Evolutionary conservation across 2,888 invertebrate species (phyloP), one percentile per base, ranked within the genome.

Genomic region (Clitarchus hookeri): DNA sequence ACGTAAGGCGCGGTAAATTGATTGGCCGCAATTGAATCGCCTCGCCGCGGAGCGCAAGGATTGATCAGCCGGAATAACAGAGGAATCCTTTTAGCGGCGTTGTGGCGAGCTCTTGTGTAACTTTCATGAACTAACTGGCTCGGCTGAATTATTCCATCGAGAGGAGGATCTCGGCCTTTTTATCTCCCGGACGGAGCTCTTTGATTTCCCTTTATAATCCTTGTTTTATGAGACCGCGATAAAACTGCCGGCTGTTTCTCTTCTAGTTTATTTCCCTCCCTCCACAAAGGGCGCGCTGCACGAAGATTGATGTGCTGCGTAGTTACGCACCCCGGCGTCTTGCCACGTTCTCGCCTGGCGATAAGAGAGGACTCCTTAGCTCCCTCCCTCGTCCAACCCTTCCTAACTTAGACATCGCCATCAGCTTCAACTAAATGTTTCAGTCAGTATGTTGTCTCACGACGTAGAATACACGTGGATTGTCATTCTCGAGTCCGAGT

Each of bases 71-170:
- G 84, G 86, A 87, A 87, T 88, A 88, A 88, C 88, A 88, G 87
- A 83, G 88, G 88, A 88, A 88, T 88, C 88, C 88, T 88, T 88
- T 88, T 88, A 88, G 85, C 36, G 83, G 85, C 79, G 26, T 11
- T 83, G 48, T 54, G 48, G 85, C 44, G 26, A 83, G n/a, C 86
- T 85, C 88, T 88, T 87, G 87, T 88, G 88, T 87, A 87, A 87
- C 86, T 87, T 88, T 87, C 88, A 88, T 88, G 87, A 77, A 85
- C 87, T 80, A 79, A 82, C 82, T 82, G 82, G 82, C 82, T n/a
- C 82, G 82, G 85, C 16, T 36, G 84, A 86, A 87, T 85, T 83
- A 86, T 85, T 87, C 87, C 65, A 83, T 84, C 86, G 78, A 82
- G 82, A 12, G 11, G 65, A 36, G 82, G 6, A 0, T 82, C 82